phyloP scores from a whole-genome alignment of 2,888 invertebrate genomes.

The Cotesia congregata region DNA sequence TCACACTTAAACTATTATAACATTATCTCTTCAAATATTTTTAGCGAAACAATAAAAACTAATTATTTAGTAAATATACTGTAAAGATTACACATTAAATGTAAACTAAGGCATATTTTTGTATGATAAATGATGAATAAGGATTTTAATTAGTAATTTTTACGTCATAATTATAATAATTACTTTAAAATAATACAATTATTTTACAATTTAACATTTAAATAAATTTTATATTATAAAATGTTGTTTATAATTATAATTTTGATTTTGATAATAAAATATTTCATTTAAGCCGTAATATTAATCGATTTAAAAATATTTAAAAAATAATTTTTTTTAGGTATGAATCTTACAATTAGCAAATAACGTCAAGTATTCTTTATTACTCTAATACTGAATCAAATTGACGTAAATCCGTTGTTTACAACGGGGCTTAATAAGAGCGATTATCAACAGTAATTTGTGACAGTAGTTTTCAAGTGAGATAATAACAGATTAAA shows the following conservation, averaged over 20 bases:
- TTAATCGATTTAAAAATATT: neutral
- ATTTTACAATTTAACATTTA: no score
- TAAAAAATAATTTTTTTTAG: neutral
- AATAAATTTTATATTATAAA: no score
- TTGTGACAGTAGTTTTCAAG: conserved; percentile 10
- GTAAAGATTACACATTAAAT: neutral
- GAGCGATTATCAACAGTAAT: conserved; percentile 30
- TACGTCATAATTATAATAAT: neutral
- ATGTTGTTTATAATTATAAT: neutral
- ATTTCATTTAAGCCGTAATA: neutral
- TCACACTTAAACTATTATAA: no score
- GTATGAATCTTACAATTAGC: neutral
- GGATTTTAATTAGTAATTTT: neutral
- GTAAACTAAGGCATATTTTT: neutral
- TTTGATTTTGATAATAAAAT: neutral
- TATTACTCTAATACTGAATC: no score
- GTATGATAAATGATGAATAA: neutral
- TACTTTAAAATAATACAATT: neutral
- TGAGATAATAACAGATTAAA: neutral
- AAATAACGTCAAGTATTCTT: neutral
- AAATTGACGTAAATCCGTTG: conserved; percentile 15
- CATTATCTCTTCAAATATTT: no score
- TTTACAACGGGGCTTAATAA: conserved; percentile 26
- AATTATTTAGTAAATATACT: no score
- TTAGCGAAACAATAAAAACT: no score